Percentiles rank a stretch among this genome's conserved stretches.
Evolutionary conservation across 1,140 invertebrate species (phyloP).

Genomic region (Drosophila nigrodunni): DNA sequence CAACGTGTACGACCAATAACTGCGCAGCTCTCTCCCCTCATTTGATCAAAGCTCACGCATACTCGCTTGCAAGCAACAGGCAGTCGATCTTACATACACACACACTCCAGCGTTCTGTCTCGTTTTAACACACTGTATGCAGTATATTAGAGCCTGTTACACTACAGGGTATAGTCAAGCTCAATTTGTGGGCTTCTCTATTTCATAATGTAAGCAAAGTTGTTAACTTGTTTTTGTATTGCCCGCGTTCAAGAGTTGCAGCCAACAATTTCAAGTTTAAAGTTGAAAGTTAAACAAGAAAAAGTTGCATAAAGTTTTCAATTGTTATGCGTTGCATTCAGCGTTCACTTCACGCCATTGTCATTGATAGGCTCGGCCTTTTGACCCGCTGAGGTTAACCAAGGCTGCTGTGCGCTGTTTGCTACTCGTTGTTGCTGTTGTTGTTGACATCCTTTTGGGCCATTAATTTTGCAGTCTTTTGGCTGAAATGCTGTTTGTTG

Average conservation of each 20-base stretch:
- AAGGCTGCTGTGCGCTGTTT: constrained; percentile 30
- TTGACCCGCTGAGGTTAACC: constrained; percentile 46
- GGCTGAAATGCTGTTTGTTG: constrained; percentile 37
- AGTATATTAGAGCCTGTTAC: no score
- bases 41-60: no score
- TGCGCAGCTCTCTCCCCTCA: no score
- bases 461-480: constrained; percentile 78
- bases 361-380: constrained; percentile 43
- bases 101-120: no score
- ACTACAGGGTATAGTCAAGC: no score
- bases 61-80: no score
- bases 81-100: no score
- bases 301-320: constrained; percentile 43
- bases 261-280: constrained; percentile 44
- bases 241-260: constrained; percentile 2
- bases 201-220: not conserved
- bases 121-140: no score
- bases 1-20: no score
- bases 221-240: constrained; percentile 9
- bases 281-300: constrained; percentile 25
- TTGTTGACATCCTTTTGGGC: constrained; percentile 72
- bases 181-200: not conserved
- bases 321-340: constrained; percentile 39
- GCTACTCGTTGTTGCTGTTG: constrained; percentile 31
- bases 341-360: constrained; percentile 39